Percentiles rank a stretch among this genome's conserved stretches.
Evolutionary conservation across 35 echinoderm and acorn worm species (phyloP).

Genomic region (Apostichopus japonicus): DNA sequence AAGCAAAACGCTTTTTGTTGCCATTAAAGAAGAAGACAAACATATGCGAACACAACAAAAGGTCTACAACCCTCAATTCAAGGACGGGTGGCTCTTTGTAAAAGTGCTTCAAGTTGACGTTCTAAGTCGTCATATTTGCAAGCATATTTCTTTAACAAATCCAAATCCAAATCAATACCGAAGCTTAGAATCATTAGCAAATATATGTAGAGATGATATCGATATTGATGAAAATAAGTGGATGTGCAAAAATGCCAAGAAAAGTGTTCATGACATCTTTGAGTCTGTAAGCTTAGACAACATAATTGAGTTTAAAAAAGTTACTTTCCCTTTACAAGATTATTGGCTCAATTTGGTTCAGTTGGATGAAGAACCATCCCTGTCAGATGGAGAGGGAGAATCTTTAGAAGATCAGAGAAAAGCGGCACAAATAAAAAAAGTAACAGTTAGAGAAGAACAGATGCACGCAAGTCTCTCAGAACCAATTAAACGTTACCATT

Average conservation of each 20-base stretch:
- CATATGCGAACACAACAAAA: background rate
- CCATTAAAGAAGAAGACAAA: slow-evolving; percentile 9
- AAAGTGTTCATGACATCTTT: background rate
- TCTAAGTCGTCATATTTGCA: slow-evolving; percentile 19
- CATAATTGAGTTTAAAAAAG: slow-evolving; percentile 21
- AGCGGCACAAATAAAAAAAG: background rate
- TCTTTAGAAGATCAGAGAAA: slow-evolving; percentile 36
- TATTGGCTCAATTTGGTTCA: slow-evolving; percentile 11
- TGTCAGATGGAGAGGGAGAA: background rate
- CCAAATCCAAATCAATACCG: background rate
- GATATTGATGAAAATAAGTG: slow-evolving; percentile 17
- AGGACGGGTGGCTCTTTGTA: slow-evolving; percentile 28
- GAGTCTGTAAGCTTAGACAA: background rate
- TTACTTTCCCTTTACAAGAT: slow-evolving; percentile 10
- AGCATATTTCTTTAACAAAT: background rate
- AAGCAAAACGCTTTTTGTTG: background rate
- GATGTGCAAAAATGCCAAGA: background rate
- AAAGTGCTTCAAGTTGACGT: slow-evolving; percentile 38
- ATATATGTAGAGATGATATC: background rate
- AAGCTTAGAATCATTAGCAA: background rate
- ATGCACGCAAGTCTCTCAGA: background rate
- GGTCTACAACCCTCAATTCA: background rate
- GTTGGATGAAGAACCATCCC: slow-evolving; percentile 13
- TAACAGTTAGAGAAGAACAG: slow-evolving; percentile 10
- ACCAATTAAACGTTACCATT: slow-evolving; percentile 8